phyloP scores from a whole-genome alignment of 2,113 vertebrate species.

The Serilophus lunatus region DNA sequence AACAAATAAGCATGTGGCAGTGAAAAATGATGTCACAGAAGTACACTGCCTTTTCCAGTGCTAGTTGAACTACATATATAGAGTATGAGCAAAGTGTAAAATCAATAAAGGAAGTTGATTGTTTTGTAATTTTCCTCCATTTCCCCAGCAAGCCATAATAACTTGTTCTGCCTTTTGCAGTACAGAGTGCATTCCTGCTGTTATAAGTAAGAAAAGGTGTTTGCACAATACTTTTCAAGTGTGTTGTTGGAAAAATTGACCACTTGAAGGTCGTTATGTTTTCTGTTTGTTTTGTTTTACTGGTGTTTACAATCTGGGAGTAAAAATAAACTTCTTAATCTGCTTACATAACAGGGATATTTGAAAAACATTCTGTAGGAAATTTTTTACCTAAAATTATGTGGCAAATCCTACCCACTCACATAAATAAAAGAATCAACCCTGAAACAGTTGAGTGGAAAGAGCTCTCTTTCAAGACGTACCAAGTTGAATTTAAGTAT shows the following conservation, averaged over 20 bases:
- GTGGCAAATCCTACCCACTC: not conserved
- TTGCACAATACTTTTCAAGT: not conserved
- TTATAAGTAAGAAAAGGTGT: not conserved
- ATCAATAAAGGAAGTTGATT: constrained; percentile 56
- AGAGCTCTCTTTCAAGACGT: not conserved
- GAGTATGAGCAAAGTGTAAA: not conserved
- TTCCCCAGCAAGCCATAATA: constrained; percentile 44
- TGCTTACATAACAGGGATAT: not conserved
- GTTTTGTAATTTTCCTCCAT: constrained; percentile 46
- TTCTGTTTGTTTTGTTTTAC: not conserved
- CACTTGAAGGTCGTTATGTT: not conserved
- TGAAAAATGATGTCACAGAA: constrained; percentile 19
- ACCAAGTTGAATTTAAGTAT: not conserved
- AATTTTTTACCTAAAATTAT: not conserved
- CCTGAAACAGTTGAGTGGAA: not conserved
- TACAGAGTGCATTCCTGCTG: not conserved
- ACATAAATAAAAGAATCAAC: not conserved
- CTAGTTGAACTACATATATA: not conserved
- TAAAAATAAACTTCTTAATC: not conserved
- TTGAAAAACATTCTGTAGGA: not conserved
- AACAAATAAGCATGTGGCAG: not conserved
- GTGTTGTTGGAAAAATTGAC: not conserved
- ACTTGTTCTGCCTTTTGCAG: constrained; percentile 19
- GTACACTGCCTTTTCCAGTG: not conserved
- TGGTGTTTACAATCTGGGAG: not conserved